Conservation (phyloP, 2,797 vertebrate species). For the Choloepus didactylus region DNA sequence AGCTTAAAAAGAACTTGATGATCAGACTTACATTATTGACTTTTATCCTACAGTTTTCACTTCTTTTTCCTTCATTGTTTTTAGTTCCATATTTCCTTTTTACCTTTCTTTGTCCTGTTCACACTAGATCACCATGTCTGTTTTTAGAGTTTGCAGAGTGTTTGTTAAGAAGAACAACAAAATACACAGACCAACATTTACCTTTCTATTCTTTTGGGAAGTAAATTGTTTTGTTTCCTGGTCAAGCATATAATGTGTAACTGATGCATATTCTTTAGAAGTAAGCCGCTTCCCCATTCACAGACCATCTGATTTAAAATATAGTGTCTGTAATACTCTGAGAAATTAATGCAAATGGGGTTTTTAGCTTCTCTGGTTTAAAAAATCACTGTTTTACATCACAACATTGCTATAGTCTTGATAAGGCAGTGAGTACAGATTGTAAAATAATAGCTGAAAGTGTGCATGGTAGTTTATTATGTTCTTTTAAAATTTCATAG, state of each 20-base stretch:
- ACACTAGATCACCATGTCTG: background rate
- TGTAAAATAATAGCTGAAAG: background rate
- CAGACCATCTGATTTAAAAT: background rate
- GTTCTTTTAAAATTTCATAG: background rate
- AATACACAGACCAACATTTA: background rate
- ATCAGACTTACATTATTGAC: background rate
- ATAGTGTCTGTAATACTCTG: background rate
- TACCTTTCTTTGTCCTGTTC: background rate
- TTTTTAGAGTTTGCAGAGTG: background rate
- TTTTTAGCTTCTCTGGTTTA: background rate
- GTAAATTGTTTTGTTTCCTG: background rate
- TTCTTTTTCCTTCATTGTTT: background rate
- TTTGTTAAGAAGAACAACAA: background rate
- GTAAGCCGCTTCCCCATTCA: background rate
- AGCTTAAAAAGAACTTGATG: constrained; percentile 58
- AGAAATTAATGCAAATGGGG: background rate
- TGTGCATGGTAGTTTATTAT: background rate
- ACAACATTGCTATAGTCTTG: background rate
- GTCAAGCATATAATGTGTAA: background rate
- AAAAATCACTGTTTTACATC: background rate
- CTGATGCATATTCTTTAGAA: background rate
- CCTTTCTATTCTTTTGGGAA: background rate
- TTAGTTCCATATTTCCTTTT: background rate
- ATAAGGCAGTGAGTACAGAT: background rate
- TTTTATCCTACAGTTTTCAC: background rate